Base-by-base conservation (phyloP, 2,888 invertebrate species). In the Cryptus viduatorius region DNA sequence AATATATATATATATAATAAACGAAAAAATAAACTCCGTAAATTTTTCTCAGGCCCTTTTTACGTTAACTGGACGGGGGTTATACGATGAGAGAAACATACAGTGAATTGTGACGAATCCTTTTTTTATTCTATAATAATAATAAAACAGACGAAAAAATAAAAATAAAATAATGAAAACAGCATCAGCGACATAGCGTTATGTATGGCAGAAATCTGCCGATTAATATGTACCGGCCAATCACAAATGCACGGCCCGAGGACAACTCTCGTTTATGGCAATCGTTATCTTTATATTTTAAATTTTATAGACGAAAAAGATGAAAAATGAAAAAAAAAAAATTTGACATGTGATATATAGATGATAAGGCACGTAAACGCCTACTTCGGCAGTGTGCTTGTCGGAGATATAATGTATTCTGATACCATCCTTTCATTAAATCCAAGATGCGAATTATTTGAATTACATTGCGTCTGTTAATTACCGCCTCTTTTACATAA, bases 381-480 rank as follows among this genome's bases (percentile, higher is more conserved):
- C 84, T 77, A 81, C 69, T 78, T 69, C 48, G 78, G 80, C 79
- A 83, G 76, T 83, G 78, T 50, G 64, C 77, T 79, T 84, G 84
- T 77, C 76, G 44, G 53, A 80, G 44, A 44, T 82, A 75, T 37
- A 78, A 71, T 90, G 91, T 90, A 90, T 91, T 91, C 91, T 91
- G 89, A 89, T 84, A 84, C 90, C 89, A 90, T 89, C 87, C 87
- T 91, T 91, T 90, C 87, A 91, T 90, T 91, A 90, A 91, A 91
- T 89, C 87, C 88, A 88, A 79, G 31, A 61, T 69, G 69, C 78
- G 53, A 78, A 19, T 78, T 61, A 69, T 69, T 78, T 61, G 59
- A 69, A 78, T 69, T 37, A 61, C 46, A 61, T 14, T 61, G 14
- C 48, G 56, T 61, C 19, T 29, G n/a, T 69, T 69, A 37, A 4